Evolutionary conservation across 2,113 vertebrate species (phyloP), one percentile per base, ranked within the genome.

Genomic region (Pongo abelii): DNA sequence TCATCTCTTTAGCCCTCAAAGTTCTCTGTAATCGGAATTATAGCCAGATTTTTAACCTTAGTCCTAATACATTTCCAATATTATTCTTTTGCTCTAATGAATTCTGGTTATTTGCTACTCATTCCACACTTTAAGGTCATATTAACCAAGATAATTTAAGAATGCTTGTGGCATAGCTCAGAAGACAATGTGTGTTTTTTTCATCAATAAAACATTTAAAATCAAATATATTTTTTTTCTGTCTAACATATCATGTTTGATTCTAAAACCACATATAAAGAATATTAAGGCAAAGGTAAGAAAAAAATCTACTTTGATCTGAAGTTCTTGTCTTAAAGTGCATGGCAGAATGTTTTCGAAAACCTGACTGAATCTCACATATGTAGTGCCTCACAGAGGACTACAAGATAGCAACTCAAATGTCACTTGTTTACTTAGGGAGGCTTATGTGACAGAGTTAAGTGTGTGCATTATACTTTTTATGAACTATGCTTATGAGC

Each of bases 181-280:
- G 12, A 55, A 35, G 12, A 91, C 91, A 96, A 87, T 38, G 69
- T 75, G 22, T 38, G 67, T n/a, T 94, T 92, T 94, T 91, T 48
- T 89, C 69, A 70, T 69, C 84, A 92, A 22, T 43, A 17, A 96
- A 90, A 40, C 2, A 40, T 64, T 94, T 84, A 93, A 94, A 80
- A 92, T 96, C 18, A 91, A 59, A 38, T 81, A 38, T 81, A 75
- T 0, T 91, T 98, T 96, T 46, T 97, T 98, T 87, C 97, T 97
- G 11, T 17, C 84, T 98, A 93, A 52, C 0, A 2, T 77, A 96
- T 72, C 84, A 86, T 85, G 40, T 91, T 94, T 97, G 61, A 93
- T 84, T 75, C 5, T 79, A 97, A 95, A 86, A 8, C 18, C 78
- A 89, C 48, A 93, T 8, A 27, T 50, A 70, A 97, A 91, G 57